Evolutionary conservation across 2,888 invertebrate species (phyloP), one percentile per base, ranked within the genome.

Genomic region (Orthosia gracilis): DNA sequence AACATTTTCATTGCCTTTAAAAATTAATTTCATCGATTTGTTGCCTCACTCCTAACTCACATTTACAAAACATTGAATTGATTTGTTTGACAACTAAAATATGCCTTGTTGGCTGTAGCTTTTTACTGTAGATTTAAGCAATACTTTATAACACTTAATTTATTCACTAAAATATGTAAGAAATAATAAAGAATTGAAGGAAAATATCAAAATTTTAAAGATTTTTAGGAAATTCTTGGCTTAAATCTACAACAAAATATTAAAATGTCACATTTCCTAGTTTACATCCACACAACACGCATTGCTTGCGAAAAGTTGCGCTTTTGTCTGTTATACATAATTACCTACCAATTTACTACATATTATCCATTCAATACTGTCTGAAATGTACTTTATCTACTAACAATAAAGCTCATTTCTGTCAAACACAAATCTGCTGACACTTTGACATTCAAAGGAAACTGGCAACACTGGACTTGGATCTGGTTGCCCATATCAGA

Each of bases 241-340:
- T 82, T 72, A 64, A 75, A 64, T 50, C 67, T 58, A 31, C 55
- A 61, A 50, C 59, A 61, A 70, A 50, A 69, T 40, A 58, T 31
- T 21, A 18, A 21, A 23, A 45, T 49, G 50, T 77, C 85, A 87
- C 87, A 82, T 72, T 85, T 79, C 80, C 89, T 91, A 89, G 91
- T 89, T 88, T 78, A 91, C 89, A 89, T 90, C 87, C 91, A 90
- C 90, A 89, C 91, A 90, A 84, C 79, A 84, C 79, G 71, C 77
- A 82, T 84, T 81, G 82, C 82, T 87, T 87, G 59, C 63, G 67
- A 69, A 65, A 75, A 62, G 67, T 68, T 82, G 64, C 72, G 86
- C 87, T 85, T 85, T 47, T 80, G 63, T 84, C 80, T 76, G 67
- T 83, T 81, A 68, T 61, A 69, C 61, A 50, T 70, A 40, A 76